phyloP scores from a whole-genome alignment of 2,888 invertebrate genomes.

The Stenichneumon culpator region DNA sequence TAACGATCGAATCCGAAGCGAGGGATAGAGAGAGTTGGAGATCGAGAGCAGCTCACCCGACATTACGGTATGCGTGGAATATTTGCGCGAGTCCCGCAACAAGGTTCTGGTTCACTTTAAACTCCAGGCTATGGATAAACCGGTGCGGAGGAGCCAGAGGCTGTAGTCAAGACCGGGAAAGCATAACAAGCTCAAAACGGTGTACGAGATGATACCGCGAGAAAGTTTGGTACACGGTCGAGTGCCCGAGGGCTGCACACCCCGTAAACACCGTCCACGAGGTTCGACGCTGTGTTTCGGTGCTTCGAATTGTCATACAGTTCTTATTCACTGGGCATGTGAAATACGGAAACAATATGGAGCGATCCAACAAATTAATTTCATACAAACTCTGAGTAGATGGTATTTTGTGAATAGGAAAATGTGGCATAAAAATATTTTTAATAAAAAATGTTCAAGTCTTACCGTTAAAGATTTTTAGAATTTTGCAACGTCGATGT shows the following conservation, averaged over 20 bases:
- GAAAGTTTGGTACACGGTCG: conserved; percentile 53
- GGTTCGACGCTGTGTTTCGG: not conserved
- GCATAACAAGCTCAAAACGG: conserved; percentile 17
- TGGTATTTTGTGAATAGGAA: too few species aligned
- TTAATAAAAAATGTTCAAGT: too few species aligned
- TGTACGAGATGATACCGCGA: conserved; percentile 52
- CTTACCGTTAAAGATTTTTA: too few species aligned
- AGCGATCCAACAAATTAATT: not conserved
- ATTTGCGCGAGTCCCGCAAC: conserved; percentile 45
- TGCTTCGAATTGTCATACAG: not conserved
- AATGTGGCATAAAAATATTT: too few species aligned
- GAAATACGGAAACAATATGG: not conserved
- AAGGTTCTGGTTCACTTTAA: conserved; percentile 38
- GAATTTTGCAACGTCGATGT: too few species aligned
- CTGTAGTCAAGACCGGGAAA: not conserved
- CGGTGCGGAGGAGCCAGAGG: not conserved
- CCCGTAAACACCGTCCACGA: not conserved
- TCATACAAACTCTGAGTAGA: not conserved
- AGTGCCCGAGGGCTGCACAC: conserved; percentile 19
- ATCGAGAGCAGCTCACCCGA: conserved; percentile 25
- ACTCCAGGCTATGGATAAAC: conserved; percentile 24
- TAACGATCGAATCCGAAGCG: conserved; percentile 71
- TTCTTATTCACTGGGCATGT: not conserved
- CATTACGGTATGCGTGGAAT: conserved; percentile 44
- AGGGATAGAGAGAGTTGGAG: conserved; percentile 12